Base-by-base conservation (phyloP, 2,113 vertebrate genomes). In the Amazona vittata region DNA sequence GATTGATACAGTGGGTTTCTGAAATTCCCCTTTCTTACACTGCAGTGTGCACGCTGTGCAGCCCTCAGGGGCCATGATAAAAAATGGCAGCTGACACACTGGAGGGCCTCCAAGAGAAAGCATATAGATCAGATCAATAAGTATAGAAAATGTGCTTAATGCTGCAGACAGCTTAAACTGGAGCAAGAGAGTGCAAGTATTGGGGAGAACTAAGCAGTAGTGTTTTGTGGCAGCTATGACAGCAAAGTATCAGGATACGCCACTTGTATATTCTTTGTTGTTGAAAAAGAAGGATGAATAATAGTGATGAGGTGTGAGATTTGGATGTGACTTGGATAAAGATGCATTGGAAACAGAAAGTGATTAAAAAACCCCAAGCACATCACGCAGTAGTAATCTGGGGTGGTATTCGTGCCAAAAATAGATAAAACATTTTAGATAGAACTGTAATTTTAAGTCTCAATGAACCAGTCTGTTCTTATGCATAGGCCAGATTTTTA, bases 381-480 rank as follows among this genome's bases (percentile, higher is more conserved):
- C 74, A 96, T 93, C 90, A 89, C 39, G 77, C 71, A 70, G 47
- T 46, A 90, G 44, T 94, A 71, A 96, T 94, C 83, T 87, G 75
- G 63, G 9, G 84, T 85, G 49, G 53, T 73, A 94, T 90, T 84
- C 83, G 81, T 83, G 70, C 77, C 89, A 89, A 94, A 94, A 57
- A 95, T 29, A 94, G 93, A 94, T 85, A 85, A 96, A 94, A 90
- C 59, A 74, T 73, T 95, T 94, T 37, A 93, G 88, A 94, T 13
- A 88, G 75, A 87, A 87, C 19, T 82, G 77, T 62, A 70, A 71
- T 92, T 96, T 95, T 71, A 93, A 94, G 67, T 52, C 92, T 96
- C 95, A 92, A 81, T 92, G 90, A 95, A 89, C 59, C 50, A 83
- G 83, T 91, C 77, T 95, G 94, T 96, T 96, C 94, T 95, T 79